Base-by-base conservation (phyloP, 1,140 invertebrate species). In the Macrosteles quadrilineatus region DNA sequence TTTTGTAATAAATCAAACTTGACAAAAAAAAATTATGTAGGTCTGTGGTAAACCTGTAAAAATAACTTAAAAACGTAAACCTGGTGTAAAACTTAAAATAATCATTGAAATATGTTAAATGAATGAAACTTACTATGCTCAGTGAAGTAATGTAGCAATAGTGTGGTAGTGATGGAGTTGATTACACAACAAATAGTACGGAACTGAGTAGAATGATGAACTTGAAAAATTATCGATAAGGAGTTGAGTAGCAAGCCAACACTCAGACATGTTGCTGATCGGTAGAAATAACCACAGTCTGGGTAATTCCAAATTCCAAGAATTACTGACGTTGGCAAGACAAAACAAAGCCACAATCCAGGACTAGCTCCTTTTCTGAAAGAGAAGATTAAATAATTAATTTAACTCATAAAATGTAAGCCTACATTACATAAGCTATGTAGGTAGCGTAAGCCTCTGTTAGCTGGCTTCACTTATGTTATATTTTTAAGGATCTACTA, bases 341-440 rank as follows among this genome's bases (percentile, higher is more conserved):
- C 74, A 53, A 81, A 80, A 32, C 81, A 80, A 36, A 87, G 73
- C 86, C 86, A 88, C 76, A 85, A 73, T 76, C 87, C 87, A 69
- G 80, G 73, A 30, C 77, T 79, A 27, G 80, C 79, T 71, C 84
- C 81, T 73, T 78, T 80, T 75, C 83, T 84, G 78, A 67, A 81
- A 83, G 73, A 75, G 29, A 59, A 50, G 6, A 17, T 40, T 40
- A 40, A 40, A 40, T 6, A 17, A 9, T 9, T 17, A 40, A 17
- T 40, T 40, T 40, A 40, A 40, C 6, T 9, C 36, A 6, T 40
- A 9, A 9, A 9, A 9, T 40, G 6, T 40, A 40, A 6, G 6
- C 36, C 17, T 9, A 6, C 36, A 9, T 9, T 17, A 40, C 6
- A 40, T 40, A 40, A 40, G 36, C 36, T 40, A 17, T n/a, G n/a